Conservation (phyloP, 2,797 vertebrate species). For the Myripristis jacobus region DNA sequence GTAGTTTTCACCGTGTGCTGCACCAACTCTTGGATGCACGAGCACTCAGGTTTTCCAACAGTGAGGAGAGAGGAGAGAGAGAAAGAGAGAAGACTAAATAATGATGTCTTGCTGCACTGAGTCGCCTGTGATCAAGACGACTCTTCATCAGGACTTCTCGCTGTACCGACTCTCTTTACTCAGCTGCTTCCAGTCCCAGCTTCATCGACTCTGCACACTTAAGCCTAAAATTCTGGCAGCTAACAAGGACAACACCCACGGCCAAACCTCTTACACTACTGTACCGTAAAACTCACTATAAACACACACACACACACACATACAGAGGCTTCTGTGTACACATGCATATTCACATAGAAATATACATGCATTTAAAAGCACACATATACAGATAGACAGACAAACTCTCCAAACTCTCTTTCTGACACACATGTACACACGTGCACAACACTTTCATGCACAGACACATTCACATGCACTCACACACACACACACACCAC, state of each 20-base stretch:
- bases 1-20: too few species aligned
- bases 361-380: background rate
- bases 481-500: conserved; percentile 37
- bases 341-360: background rate
- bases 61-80: too few species aligned
- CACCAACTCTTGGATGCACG: conserved; percentile 7
- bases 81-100: background rate
- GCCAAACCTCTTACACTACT: background rate
- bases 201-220: conserved; percentile 10
- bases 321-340: background rate
- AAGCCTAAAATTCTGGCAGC: background rate
- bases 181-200: conserved; percentile 7
- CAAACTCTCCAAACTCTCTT: background rate
- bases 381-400: background rate
- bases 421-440: background rate
- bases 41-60: background rate
- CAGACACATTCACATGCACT: background rate
- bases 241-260: background rate
- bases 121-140: too few species aligned
- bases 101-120: too few species aligned
- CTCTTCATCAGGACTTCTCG: too few species aligned
- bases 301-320: conserved; percentile 9
- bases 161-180: too few species aligned
- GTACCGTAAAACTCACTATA: background rate
- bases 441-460: background rate